phyloP scores from a whole-genome alignment of 2,113 vertebrate species.

The Meleagris gallopavo region DNA sequence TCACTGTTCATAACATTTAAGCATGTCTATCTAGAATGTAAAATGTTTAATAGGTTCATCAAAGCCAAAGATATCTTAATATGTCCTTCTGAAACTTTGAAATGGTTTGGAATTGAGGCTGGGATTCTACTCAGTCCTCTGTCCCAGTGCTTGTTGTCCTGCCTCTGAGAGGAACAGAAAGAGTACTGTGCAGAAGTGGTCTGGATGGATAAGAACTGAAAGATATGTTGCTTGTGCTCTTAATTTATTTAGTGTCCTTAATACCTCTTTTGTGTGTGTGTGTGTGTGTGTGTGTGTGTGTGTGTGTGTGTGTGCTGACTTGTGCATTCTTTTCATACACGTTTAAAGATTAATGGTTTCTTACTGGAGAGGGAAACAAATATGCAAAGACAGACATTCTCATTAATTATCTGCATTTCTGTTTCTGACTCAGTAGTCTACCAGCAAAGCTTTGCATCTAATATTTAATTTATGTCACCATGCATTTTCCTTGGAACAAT shows the following conservation, averaged over 20 bases:
- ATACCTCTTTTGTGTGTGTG: neutral
- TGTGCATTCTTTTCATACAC: neutral
- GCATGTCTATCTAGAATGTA: neutral
- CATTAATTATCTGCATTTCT: slow-evolving; percentile 24
- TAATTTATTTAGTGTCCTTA: slow-evolving; percentile 23
- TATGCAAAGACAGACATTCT: neutral
- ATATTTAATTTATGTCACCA: neutral
- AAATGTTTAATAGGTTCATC: neutral
- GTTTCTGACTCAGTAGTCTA: neutral
- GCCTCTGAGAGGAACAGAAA: neutral
- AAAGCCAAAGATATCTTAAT: neutral
- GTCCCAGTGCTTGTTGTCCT: neutral
- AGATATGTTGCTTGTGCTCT: neutral
- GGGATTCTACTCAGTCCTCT: neutral
- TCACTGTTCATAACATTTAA: neutral
- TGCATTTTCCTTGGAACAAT: neutral
- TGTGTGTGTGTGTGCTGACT: neutral
- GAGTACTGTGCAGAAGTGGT: neutral
- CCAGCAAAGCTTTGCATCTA: neutral
- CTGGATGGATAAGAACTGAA: neutral
- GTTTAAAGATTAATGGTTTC: slow-evolving; percentile 19
- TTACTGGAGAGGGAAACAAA: neutral
- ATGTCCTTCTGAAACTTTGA: neutral
- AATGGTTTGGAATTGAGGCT: neutral
- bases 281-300: too few species aligned